phyloP scores from a whole-genome alignment of 2,113 vertebrate species.

The Gopherus flavomarginatus region DNA sequence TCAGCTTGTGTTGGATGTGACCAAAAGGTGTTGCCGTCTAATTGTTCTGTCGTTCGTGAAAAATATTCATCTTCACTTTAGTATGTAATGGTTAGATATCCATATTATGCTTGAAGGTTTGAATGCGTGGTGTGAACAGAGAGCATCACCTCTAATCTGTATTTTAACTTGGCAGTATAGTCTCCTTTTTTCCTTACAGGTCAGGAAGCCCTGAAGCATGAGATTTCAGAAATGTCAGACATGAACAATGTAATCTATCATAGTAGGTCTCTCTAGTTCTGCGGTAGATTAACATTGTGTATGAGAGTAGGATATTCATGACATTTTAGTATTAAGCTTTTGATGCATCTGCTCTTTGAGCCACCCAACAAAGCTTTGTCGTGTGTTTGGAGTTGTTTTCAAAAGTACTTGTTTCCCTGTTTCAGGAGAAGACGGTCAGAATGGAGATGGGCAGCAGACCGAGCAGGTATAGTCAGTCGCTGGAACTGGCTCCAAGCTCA shows the following conservation, averaged over 20 bases:
- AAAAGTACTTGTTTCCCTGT: background rate
- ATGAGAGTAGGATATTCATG: background rate
- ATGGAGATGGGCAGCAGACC: conserved; percentile 94
- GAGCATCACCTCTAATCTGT: background rate
- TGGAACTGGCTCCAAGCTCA: conserved; percentile 99
- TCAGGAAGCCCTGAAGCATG: background rate
- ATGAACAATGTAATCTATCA: background rate
- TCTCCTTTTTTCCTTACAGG: background rate
- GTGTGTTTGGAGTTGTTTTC: background rate
- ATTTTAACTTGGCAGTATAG: background rate
- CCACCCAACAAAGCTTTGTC: background rate
- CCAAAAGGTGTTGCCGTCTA: background rate
- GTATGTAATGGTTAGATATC: background rate
- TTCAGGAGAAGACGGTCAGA: conserved; percentile 94
- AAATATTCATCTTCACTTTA: background rate
- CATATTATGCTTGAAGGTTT: background rate
- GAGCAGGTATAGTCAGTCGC: conserved; percentile 96
- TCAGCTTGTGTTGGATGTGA: background rate
- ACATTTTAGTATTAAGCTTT: background rate
- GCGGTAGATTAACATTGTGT: fast-evolving
- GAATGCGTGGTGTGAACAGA: background rate
- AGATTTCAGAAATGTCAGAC: background rate
- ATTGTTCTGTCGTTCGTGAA: too few species aligned
- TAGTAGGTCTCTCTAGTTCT: background rate
- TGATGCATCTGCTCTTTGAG: background rate